Conservation (phyloP, 2,113 vertebrate genomes). For the Paedocypris sp. region DNA sequence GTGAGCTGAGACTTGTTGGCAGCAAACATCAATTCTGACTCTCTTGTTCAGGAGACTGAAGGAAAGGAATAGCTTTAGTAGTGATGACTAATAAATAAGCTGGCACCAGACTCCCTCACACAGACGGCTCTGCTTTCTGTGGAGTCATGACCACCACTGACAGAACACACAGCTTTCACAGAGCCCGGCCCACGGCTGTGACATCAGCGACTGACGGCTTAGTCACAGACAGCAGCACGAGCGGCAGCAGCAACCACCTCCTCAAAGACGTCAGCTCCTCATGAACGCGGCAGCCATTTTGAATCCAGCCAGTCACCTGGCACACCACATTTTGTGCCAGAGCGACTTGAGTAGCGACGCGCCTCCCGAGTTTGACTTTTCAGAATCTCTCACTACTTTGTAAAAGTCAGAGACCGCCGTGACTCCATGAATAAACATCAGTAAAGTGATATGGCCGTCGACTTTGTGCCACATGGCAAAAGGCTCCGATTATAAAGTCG, state of each 20-base stretch:
- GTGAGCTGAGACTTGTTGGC: background rate
- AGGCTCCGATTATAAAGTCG: background rate
- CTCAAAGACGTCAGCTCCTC: conserved; percentile 33
- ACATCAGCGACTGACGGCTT: conserved; percentile 58
- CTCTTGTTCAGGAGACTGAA: background rate
- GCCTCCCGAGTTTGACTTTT: background rate
- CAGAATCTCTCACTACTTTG: background rate
- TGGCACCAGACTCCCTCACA: conserved; percentile 20
- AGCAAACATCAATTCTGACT: background rate
- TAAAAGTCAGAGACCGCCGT: background rate
- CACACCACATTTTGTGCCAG: conserved; percentile 24
- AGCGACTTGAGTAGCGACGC: background rate
- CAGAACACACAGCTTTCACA: conserved; percentile 34
- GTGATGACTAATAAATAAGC: conserved; percentile 29
- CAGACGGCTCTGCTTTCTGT: conserved; percentile 31
- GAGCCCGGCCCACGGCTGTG: conserved; percentile 58
- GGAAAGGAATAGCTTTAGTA: conserved; percentile 1
- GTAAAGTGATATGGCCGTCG: background rate
- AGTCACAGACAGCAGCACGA: conserved; percentile 56
- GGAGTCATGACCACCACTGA: conserved; percentile 38
- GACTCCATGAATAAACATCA: background rate
- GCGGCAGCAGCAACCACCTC: conserved; percentile 37
- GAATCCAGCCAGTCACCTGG: conserved; percentile 41
- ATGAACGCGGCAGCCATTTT: conserved; percentile 42
- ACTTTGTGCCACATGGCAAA: background rate